Base-by-base conservation (phyloP, 2,113 vertebrate genomes). In the Myrmecophaga tridactyla region DNA sequence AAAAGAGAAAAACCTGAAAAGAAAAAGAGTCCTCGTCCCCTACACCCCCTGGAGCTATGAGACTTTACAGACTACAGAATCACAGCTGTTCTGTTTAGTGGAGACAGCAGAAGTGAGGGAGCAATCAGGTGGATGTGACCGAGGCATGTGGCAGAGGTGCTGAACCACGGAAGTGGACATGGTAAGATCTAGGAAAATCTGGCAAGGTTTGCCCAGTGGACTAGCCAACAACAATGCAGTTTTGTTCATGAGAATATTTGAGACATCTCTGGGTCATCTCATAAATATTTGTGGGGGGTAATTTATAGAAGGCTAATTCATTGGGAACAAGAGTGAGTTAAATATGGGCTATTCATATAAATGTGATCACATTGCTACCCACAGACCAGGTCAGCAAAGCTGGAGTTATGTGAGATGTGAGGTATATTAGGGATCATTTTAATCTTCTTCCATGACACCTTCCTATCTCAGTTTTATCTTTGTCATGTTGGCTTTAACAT, bases 31-130 rank as follows among this genome's bases (percentile, higher is more conserved):
- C 65, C 76, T 56, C 15, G 48, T 43, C 12, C 48, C 36, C 20
- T 27, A 62, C 3, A 27, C 7, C 15, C 13, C 20, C 3, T 31
- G 12, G 15, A 60, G 14, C 29, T 21, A 46, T 7, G 25, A 20
- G 53, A 7, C 15, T 1, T 12, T 3, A 29, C 9, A 7, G 17
- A 69, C 11, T 6, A 17, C 7, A 46, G 73, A 34, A 7, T 75
- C 23, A 11, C 21, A 29, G 10, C 39, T 2, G 2, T 1, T 1
- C 73, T 53, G 23, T 2, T 25, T 43, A 12, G 20, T 5, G 3
- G 20, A 41, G 65, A 48, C 5, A 58, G 7, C 21, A 88, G 4
- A 51, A 51, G 34, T 5, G 2, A 13, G n/a, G 7, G n/a, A 46
- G 7, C 43, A 8, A 18, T 60, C 15, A 60, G 12, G 4, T 25